Evolutionary conservation across 2,888 invertebrate species (phyloP).

Genomic region (Drosophila helvetica): DNA sequence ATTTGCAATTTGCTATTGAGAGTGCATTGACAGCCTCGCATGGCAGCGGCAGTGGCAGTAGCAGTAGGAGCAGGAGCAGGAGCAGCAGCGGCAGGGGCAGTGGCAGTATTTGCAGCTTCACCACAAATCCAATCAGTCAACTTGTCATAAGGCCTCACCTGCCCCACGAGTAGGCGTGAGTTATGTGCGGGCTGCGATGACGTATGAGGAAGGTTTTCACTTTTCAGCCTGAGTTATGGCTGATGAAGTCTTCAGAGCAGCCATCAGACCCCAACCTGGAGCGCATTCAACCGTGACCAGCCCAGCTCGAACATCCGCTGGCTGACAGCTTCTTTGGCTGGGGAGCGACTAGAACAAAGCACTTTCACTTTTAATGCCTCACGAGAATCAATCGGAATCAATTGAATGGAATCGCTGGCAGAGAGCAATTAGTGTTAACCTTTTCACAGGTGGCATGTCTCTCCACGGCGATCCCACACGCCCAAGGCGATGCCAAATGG

Average conservation of each 20-base stretch:
- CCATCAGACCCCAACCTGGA: background rate
- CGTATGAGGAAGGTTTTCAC: slow-evolving; percentile 52
- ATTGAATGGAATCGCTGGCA: slow-evolving; percentile 33
- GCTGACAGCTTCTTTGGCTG: slow-evolving; percentile 8
- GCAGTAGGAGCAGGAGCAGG: slow-evolving; percentile 17
- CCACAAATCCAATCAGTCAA: slow-evolving; percentile 57
- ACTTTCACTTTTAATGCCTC: slow-evolving; percentile 55
- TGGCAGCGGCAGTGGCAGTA: background rate
- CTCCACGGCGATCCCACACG: slow-evolving; percentile 44
- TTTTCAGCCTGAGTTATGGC: slow-evolving; percentile 40
- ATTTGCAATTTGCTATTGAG: slow-evolving; percentile 19
- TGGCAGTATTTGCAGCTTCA: slow-evolving; percentile 7
- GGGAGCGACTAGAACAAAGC: slow-evolving; percentile 50
- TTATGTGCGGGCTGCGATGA: slow-evolving; percentile 35
- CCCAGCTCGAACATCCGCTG: slow-evolving; percentile 13
- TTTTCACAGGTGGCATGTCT: slow-evolving; percentile 49
- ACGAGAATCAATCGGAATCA: slow-evolving; percentile 37
- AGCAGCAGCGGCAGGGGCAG: background rate
- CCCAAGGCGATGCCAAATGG: slow-evolving; percentile 66
- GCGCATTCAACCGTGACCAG: slow-evolving; percentile 47
- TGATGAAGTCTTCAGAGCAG: slow-evolving; percentile 14
- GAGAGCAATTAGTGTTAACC: slow-evolving; percentile 62
- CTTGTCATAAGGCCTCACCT: slow-evolving; percentile 45
- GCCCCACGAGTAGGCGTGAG: slow-evolving; percentile 35
- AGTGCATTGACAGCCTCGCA: slow-evolving; percentile 47